Percentiles rank a stretch among this genome's conserved stretches.
These are phyloP conservation scores for Bucco capensis DNA, from an alignment of 2,113 vertebrate genomes.

Conservation along the genomic window DNA sequence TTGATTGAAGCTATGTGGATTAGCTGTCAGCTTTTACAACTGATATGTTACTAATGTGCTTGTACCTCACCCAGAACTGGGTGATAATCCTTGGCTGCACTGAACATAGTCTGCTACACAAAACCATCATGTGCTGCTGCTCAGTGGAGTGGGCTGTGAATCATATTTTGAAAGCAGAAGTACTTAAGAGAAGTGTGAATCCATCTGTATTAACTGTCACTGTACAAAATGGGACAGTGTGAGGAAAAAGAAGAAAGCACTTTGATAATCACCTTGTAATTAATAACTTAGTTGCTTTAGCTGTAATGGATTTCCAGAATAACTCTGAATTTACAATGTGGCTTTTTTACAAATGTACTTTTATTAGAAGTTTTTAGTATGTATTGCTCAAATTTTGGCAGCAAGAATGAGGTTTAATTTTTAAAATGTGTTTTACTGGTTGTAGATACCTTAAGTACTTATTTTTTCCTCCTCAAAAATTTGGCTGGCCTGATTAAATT, in stretches of 20 bases:
- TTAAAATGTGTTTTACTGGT: conserved; percentile 10
- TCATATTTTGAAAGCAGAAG: conserved; percentile 18
- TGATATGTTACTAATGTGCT: background rate
- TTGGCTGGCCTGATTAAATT: background rate
- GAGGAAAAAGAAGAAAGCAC: background rate
- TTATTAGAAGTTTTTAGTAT: background rate
- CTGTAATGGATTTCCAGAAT: background rate
- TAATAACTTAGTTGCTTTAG: background rate
- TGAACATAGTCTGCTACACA: background rate
- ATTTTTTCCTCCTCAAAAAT: background rate
- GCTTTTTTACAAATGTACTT: background rate
- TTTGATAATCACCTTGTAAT: background rate
- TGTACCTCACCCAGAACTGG: background rate
- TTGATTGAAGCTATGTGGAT: background rate
- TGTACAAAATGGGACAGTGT: background rate
- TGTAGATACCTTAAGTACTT: conserved; percentile 1
- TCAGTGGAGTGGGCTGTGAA: background rate
- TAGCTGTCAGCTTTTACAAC: background rate
- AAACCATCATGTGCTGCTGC: background rate
- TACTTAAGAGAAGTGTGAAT: background rate
- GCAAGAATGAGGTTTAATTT: background rate
- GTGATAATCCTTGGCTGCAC: background rate
- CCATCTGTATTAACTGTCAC: background rate
- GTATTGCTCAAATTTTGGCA: background rate
- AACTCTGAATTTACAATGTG: background rate